phyloP scores from a whole-genome alignment of 1,140 invertebrate species.

The Rhopalosiphum maidis region DNA sequence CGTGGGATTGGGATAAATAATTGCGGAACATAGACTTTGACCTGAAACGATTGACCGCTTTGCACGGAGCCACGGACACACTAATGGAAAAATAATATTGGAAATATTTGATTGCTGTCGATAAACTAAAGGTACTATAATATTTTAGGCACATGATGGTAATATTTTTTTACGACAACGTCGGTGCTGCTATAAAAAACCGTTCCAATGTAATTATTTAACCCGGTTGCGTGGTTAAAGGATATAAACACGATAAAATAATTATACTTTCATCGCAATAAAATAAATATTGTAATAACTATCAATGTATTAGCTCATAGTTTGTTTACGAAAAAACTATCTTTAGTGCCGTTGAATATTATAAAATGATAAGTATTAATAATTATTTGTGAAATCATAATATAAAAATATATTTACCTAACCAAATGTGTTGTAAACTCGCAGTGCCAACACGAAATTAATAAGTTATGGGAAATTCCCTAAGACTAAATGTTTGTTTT shows the following conservation, averaged over 20 bases:
- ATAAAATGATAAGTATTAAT: not conserved
- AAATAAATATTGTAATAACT: not conserved
- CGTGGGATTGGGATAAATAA: not conserved
- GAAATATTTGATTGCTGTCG: not conserved
- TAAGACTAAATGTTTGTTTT: not conserved
- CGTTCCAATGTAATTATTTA: not conserved
- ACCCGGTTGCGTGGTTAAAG: too few species aligned
- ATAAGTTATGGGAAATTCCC: not conserved
- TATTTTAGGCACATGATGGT: not conserved
- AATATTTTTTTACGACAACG: not conserved
- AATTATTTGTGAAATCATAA: not conserved
- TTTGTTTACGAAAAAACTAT: not conserved
- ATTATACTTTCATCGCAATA: not conserved
- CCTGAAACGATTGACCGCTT: not conserved
- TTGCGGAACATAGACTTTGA: not conserved
- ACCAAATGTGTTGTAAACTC: not conserved
- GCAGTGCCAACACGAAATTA: not conserved
- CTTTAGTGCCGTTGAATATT: not conserved
- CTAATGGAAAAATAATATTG: slow-evolving; percentile 9
- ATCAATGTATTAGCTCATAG: not conserved
- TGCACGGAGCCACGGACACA: not conserved
- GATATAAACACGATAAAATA: not conserved
- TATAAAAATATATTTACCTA: not conserved
- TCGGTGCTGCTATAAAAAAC: not conserved
- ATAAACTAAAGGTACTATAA: not conserved